A percentile compares a stretch with the other conserved stretches of the same genome.
These are phyloP conservation scores for Sinonovacula constricta DNA, from an alignment of 1,140 invertebrate genomes.

Conservation along the genomic window DNA sequence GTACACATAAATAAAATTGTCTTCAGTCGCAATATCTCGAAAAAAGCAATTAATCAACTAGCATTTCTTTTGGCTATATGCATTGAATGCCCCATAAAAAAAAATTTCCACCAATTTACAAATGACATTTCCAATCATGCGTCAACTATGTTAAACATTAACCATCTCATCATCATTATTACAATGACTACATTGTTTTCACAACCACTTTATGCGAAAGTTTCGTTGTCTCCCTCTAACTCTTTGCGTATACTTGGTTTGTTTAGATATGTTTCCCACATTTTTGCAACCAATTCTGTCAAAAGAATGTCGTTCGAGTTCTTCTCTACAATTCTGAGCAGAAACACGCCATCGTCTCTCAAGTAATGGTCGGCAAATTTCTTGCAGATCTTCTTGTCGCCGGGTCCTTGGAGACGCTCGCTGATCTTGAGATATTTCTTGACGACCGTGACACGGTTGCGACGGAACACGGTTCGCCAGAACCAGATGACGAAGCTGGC, in stretches of 20 bases:
- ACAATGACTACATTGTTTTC: slow-evolving; percentile 7
- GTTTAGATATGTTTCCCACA: slow-evolving; percentile 74
- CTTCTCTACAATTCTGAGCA: slow-evolving; percentile 73
- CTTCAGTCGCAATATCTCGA: too few species aligned
- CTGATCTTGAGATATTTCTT: slow-evolving; percentile 75
- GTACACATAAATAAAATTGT: too few species aligned
- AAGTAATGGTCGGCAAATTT: slow-evolving; percentile 74
- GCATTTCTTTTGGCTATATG: too few species aligned
- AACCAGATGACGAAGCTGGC: slow-evolving; percentile 74
- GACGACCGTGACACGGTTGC: slow-evolving; percentile 68
- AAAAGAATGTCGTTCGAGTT: slow-evolving; percentile 77
- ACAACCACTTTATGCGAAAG: slow-evolving; percentile 53
- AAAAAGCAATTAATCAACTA: too few species aligned
- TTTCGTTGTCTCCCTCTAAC: slow-evolving; percentile 60
- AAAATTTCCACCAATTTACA: not conserved
- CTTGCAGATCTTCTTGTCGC: slow-evolving; percentile 68
- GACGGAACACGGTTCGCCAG: slow-evolving; percentile 66
- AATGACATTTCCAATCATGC: not conserved
- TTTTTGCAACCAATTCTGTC: slow-evolving; percentile 70
- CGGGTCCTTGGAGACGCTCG: slow-evolving; percentile 64
- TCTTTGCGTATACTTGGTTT: slow-evolving; percentile 69
- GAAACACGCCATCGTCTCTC: slow-evolving; percentile 76
- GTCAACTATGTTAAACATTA: slow-evolving; percentile 4
- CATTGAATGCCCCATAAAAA: too few species aligned
- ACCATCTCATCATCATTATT: slow-evolving; percentile 3